Percentiles rank a stretch among this genome's conserved stretches.
phyloP scores from a whole-genome alignment of 2,888 invertebrate genomes.

The Epinotia bilunana region DNA sequence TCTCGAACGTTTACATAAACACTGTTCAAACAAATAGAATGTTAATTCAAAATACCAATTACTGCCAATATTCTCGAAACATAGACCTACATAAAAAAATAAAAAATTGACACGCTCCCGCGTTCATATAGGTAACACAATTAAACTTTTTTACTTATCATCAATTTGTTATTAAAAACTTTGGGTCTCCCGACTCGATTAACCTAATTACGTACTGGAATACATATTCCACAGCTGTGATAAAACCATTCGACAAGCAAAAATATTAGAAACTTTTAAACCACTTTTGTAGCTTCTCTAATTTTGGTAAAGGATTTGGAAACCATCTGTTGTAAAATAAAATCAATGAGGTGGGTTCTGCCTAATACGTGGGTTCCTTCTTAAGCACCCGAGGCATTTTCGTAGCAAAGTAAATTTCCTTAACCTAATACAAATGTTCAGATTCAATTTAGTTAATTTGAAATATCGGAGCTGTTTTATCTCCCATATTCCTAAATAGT shows the following conservation, averaged over 20 bases:
- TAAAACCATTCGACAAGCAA: not conserved
- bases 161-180: constrained; percentile 16
- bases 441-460: constrained; percentile 17
- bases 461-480: not conserved
- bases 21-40: too few relatives aligned
- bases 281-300: not conserved
- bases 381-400: constrained; percentile 34
- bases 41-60: not conserved
- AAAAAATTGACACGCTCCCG: not conserved
- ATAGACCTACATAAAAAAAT: constrained; percentile 2
- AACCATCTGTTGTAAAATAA: not conserved
- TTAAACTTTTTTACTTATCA: constrained; percentile 36
- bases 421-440: constrained; percentile 13
- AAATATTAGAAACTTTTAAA: not conserved
- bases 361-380: constrained; percentile 24
- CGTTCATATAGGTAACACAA: constrained; percentile 27
- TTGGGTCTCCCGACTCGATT: not conserved
- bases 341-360: constrained; percentile 17
- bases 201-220: not conserved
- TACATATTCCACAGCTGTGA: constrained; percentile 3
- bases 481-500: not conserved
- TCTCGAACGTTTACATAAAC: too few relatives aligned
- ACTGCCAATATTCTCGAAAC: not conserved
- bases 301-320: not conserved
- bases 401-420: constrained; percentile 30